phyloP scores from a whole-genome alignment of 1,140 invertebrate species.

The Temnothorax curvispinosus region DNA sequence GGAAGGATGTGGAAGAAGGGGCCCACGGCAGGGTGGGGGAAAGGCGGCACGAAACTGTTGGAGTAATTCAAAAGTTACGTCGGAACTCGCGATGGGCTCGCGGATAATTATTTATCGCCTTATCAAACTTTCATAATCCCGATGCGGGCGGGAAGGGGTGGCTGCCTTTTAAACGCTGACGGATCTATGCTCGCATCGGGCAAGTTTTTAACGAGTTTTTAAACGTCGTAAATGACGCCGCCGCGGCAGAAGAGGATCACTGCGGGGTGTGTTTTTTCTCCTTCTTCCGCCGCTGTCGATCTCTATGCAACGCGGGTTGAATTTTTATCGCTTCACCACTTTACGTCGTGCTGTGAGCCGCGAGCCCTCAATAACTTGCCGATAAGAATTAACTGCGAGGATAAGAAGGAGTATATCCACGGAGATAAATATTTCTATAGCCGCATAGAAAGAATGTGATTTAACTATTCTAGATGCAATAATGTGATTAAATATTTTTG shows the following conservation, averaged over 20 bases:
- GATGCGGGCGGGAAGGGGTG: slow-evolving; percentile 55
- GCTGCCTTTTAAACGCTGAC: slow-evolving; percentile 41
- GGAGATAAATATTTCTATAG: slow-evolving; percentile 30
- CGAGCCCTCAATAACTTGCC: slow-evolving; percentile 41
- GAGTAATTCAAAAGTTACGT: slow-evolving; percentile 76
- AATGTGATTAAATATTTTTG: not conserved
- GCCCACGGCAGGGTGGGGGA: not conserved
- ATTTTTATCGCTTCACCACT: slow-evolving; percentile 68
- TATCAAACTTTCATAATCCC: slow-evolving; percentile 83
- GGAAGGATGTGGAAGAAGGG: slow-evolving; percentile 15
- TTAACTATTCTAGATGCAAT: not conserved
- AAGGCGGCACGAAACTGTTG: slow-evolving; percentile 64
- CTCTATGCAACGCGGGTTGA: slow-evolving; percentile 59
- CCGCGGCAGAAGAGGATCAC: slow-evolving; percentile 63
- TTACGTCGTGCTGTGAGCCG: slow-evolving; percentile 47
- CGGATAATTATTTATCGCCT: slow-evolving; percentile 84
- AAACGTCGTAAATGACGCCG: slow-evolving; percentile 82
- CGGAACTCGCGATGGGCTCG: slow-evolving; percentile 71
- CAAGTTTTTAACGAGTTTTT: slow-evolving; percentile 84
- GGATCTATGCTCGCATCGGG: slow-evolving; percentile 70
- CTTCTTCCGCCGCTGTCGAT: not conserved
- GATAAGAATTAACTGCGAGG: slow-evolving; percentile 50
- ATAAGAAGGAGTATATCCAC: not conserved
- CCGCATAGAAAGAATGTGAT: not conserved
- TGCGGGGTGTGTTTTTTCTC: slow-evolving; percentile 20